phyloP scores from a whole-genome alignment of 2,113 vertebrate genomes.

The Anas platyrhynchos region DNA sequence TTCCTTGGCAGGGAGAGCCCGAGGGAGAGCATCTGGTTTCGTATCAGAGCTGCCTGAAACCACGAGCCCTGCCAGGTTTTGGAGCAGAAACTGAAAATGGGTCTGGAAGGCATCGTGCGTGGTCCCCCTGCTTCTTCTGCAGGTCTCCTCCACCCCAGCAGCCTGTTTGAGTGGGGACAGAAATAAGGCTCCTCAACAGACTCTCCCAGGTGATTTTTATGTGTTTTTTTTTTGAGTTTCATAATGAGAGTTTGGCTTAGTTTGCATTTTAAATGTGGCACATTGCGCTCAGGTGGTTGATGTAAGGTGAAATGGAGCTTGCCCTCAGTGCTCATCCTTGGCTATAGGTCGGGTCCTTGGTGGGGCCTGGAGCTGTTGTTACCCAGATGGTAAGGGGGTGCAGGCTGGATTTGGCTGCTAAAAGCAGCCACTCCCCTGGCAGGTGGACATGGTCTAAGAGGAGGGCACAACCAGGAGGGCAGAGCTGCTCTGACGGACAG shows the following conservation, averaged over 20 bases:
- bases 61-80: not conserved
- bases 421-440: not conserved
- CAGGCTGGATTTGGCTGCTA: not conserved
- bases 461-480: not conserved
- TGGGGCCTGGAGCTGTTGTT: not conserved
- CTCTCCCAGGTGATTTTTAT: not conserved
- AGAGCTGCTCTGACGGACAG: not conserved
- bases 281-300: not conserved
- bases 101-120: fast-evolving
- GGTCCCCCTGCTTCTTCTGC: not conserved
- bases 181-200: not conserved
- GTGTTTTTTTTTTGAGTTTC: not conserved
- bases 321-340: fast-evolving
- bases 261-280: not conserved
- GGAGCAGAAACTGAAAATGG: not conserved
- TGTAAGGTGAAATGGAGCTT: not conserved
- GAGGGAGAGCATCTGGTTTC: conserved; percentile 18
- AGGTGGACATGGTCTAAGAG: fast-evolving
- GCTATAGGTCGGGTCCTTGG: not conserved
- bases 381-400: not conserved
- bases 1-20: not conserved
- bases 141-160: fast-evolving
- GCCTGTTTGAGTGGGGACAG: fast-evolving
- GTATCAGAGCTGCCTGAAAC: not conserved
- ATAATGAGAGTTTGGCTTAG: not conserved